Conservation (phyloP, 2,797 vertebrate genomes). For the Megaceryle alcyon region DNA sequence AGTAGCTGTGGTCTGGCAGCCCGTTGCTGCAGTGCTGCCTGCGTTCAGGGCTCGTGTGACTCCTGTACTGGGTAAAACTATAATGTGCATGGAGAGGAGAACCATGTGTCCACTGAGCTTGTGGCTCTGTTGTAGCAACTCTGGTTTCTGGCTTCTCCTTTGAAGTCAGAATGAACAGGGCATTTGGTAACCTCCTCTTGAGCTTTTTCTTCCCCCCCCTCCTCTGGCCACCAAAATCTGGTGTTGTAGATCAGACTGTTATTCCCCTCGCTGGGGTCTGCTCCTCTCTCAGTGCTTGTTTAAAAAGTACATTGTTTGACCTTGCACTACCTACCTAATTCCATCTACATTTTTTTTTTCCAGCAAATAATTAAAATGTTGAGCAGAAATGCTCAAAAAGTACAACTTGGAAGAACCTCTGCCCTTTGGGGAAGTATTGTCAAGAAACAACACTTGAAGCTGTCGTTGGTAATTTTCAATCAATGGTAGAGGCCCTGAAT, state of each 20-base stretch:
- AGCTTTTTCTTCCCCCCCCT: background rate
- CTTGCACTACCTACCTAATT: background rate
- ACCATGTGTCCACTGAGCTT: background rate
- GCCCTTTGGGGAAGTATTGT: background rate
- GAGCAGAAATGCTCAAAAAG: background rate
- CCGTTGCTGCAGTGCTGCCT: rapidly evolving
- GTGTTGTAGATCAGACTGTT: background rate
- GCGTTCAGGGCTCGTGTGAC: rapidly evolving
- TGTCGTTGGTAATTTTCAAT: background rate
- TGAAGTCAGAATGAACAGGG: background rate
- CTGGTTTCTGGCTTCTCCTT: background rate
- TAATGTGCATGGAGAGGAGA: background rate
- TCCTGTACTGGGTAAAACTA: background rate
- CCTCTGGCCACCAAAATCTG: background rate
- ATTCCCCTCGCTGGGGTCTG: background rate
- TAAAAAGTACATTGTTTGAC: background rate
- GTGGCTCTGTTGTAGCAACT: background rate
- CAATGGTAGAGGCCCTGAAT: background rate
- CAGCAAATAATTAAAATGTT: background rate
- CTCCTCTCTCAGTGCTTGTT: background rate
- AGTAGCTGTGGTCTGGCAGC: background rate
- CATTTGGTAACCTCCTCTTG: background rate
- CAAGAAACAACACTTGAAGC: background rate
- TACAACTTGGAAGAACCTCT: background rate
- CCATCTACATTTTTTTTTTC: background rate